These are phyloP conservation scores for Melieria picta DNA, from an alignment of 2,888 invertebrate genomes.

Conservation along the genomic window DNA sequence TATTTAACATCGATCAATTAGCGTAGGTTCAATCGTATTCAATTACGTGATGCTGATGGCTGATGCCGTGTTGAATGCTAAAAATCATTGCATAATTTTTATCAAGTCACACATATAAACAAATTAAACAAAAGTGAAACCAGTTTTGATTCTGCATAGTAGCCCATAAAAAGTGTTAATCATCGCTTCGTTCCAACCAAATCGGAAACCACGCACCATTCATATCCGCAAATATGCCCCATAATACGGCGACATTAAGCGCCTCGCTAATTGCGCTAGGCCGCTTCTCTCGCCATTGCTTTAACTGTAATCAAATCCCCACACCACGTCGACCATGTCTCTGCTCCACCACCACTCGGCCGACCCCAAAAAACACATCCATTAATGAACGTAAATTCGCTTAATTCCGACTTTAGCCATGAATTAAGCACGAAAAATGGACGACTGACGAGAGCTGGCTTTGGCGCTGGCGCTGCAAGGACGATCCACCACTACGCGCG, in stretches of 20 bases:
- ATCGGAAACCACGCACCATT: background rate
- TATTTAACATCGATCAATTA: too few relatives aligned
- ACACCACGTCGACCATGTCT: background rate
- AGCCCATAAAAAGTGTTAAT: background rate
- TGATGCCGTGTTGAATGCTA: too few relatives aligned
- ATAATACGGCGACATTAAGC: slow-evolving; percentile 56
- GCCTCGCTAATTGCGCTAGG: slow-evolving; percentile 51
- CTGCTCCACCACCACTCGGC: slow-evolving; percentile 3
- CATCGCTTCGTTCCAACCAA: background rate
- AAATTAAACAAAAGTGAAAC: too few relatives aligned
- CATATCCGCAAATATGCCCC: slow-evolving; percentile 25
- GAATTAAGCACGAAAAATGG: slow-evolving; percentile 51
- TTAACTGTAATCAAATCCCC: slow-evolving; percentile 22
- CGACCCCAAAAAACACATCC: slow-evolving; percentile 32
- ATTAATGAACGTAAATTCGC: slow-evolving; percentile 64
- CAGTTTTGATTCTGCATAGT: too few relatives aligned
- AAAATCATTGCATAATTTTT: too few relatives aligned
- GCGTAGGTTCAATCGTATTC: too few relatives aligned
- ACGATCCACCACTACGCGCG: background rate
- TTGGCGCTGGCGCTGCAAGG: background rate
- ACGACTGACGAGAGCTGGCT: slow-evolving; percentile 30
- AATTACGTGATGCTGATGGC: too few relatives aligned
- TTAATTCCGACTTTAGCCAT: slow-evolving; percentile 63
- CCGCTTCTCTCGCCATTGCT: slow-evolving; percentile 37
- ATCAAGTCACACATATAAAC: too few relatives aligned